These are phyloP conservation scores for Corbicula japonica DNA, from an alignment of 2,888 invertebrate species.

Conservation along the genomic window DNA sequence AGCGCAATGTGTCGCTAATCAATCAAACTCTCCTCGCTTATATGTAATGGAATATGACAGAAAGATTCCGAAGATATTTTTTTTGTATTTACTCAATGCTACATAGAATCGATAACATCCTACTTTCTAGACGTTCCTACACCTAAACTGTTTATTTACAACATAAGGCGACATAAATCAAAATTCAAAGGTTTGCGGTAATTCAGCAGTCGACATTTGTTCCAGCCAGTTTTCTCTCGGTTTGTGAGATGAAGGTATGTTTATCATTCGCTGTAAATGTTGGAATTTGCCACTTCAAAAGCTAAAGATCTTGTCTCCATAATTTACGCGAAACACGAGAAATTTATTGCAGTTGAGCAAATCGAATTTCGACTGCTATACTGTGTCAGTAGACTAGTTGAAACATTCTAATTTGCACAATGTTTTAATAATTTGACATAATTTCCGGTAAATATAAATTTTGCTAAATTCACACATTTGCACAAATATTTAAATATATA, in stretches of 20 bases:
- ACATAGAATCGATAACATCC: conserved; percentile 4
- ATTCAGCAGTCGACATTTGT: conserved; percentile 44
- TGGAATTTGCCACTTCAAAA: conserved; percentile 57
- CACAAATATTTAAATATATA: too few species aligned
- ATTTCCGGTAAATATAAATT: too few species aligned
- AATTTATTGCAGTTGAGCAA: conserved; percentile 34
- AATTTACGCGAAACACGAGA: conserved; percentile 46
- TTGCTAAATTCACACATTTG: too few species aligned
- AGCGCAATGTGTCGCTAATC: conserved; percentile 28
- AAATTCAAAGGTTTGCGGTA: conserved; percentile 25
- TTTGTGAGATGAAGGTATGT: conserved; percentile 9
- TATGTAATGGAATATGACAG: conserved; percentile 43
- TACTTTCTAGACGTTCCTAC: conserved; percentile 27
- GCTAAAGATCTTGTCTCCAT: conserved; percentile 54
- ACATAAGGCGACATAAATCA: conserved; percentile 52
- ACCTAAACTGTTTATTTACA: conserved; percentile 59
- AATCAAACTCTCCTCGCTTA: conserved; percentile 23
- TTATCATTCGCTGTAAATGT: conserved; percentile 51
- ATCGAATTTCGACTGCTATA: too few species aligned
- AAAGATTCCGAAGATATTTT: conserved; percentile 16
- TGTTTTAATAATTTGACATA: too few species aligned
- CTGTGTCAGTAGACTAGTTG: too few species aligned
- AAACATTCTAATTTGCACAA: too few species aligned
- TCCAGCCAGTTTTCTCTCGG: conserved; percentile 26
- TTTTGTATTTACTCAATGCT: conserved; percentile 17